Percentiles rank a stretch among this genome's conserved stretches.
These are phyloP conservation scores for Alcedo atthis DNA, from an alignment of 2,797 vertebrate genomes.

Conservation along the genomic window DNA sequence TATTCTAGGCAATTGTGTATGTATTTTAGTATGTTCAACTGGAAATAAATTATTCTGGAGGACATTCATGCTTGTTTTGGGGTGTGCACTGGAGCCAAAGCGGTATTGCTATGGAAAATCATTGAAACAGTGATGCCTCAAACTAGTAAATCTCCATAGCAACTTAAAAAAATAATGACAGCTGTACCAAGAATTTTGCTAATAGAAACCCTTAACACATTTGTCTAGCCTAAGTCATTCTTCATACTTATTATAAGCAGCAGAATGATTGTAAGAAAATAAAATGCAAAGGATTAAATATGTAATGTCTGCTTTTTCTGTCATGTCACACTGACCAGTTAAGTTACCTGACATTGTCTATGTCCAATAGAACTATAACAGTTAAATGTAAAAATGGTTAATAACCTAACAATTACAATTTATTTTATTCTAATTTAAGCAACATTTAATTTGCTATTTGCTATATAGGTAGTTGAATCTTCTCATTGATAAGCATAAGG, in stretches of 20 bases:
- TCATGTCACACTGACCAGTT: neutral
- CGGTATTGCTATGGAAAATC: slow-evolving; percentile 47
- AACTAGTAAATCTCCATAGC: slow-evolving; percentile 49
- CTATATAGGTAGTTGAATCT: neutral
- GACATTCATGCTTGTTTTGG: slow-evolving; percentile 10
- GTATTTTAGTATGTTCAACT: neutral
- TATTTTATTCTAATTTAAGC: neutral
- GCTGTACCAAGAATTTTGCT: slow-evolving; percentile 54
- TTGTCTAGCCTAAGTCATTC: slow-evolving; percentile 20
- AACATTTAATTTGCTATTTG: neutral
- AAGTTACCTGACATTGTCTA: neutral
- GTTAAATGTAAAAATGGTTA: neutral
- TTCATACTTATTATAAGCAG: slow-evolving; percentile 32
- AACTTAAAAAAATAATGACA: slow-evolving; percentile 68
- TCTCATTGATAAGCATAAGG: neutral
- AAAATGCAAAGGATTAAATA: neutral
- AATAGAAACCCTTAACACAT: slow-evolving; percentile 52
- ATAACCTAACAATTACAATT: neutral
- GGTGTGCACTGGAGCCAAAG: neutral
- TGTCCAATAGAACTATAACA: neutral
- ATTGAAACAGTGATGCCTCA: slow-evolving; percentile 8
- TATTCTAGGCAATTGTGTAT: neutral
- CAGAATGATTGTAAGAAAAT: neutral
- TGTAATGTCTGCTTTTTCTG: neutral
- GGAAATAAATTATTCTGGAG: slow-evolving; percentile 17